Percentiles rank a stretch among this genome's conserved stretches.
Conservation (phyloP, 2,113 vertebrate species). For the Tragelaphus scriptus region DNA sequence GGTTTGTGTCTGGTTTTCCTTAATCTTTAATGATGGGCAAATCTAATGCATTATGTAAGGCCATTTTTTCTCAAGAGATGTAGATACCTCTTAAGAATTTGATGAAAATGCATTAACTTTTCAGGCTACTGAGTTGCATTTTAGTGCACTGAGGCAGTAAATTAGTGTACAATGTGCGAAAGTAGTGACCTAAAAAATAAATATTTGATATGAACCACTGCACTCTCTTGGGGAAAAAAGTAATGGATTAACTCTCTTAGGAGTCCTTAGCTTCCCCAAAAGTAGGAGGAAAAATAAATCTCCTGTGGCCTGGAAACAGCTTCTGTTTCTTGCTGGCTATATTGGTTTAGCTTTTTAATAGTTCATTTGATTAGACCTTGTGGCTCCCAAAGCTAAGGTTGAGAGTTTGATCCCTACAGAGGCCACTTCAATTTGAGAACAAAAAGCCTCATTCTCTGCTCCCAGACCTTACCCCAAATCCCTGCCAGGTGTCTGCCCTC, state of each 20-base stretch:
- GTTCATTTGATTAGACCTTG: slow-evolving; percentile 47
- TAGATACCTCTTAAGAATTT: slow-evolving; percentile 65
- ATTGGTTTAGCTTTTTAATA: slow-evolving; percentile 44
- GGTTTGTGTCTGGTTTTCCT: slow-evolving; percentile 62
- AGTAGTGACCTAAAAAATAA: slow-evolving; percentile 66
- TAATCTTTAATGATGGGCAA: slow-evolving; percentile 71
- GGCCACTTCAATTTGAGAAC: slow-evolving; percentile 57
- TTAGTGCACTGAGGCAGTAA: slow-evolving; percentile 65
- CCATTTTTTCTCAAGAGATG: slow-evolving; percentile 68
- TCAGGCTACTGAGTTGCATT: slow-evolving; percentile 60
- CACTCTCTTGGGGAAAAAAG: not conserved
- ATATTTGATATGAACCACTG: slow-evolving; percentile 54
- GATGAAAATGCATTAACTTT: slow-evolving; percentile 71
- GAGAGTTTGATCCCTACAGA: slow-evolving; percentile 51
- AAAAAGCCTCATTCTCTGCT: slow-evolving; percentile 59
- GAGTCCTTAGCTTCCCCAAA: not conserved
- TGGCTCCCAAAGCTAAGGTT: slow-evolving; percentile 51
- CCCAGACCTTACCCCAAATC: slow-evolving; percentile 34
- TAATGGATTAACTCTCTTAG: slow-evolving; percentile 43
- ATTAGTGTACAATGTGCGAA: slow-evolving; percentile 40
- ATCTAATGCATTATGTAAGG: slow-evolving; percentile 68
- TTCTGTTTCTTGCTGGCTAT: slow-evolving; percentile 27
- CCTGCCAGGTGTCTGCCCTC: slow-evolving; percentile 66
- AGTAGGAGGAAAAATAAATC: not conserved
- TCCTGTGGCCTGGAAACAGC: slow-evolving; percentile 49